Base-by-base conservation (phyloP, 1,140 invertebrate genomes). In the Drosophila pandora region DNA sequence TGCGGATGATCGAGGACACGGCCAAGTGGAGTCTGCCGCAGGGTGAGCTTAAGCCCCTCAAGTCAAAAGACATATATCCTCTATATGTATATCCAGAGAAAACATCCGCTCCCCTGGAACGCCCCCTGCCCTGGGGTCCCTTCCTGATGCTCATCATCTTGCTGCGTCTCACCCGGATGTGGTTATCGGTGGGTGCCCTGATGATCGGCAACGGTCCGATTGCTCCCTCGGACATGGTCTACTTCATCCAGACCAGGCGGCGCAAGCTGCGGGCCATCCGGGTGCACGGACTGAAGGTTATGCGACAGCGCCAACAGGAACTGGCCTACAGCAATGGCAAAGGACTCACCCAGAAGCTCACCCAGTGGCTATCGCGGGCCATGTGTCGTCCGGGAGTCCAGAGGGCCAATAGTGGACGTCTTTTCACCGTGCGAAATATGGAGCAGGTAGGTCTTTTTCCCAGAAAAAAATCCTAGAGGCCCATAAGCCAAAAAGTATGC, bases 1-100 rank as follows among this genome's bases (percentile, higher is more conserved):
- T 91, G 10, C 77, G 77, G 4, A 49, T 79, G 50, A 62, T 91
- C 34, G 90, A 91, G 67, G 80, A 90, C 21, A 91, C 90, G 9
- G 79, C 90, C 41, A 91, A 90, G 57, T 91, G 90, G 90, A 91
- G 90, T 77, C 64, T 91, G 53, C 90, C 90, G 13, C 70, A 76
- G 34, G 78, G 90, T 91, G 49, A 68, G 64, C 23, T 9, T 0
- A 21, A 17, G 0, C 12, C 2, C 10, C 34, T 37, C 34, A 10
- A 12, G 10, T 10, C 34, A 4, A 37, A 3, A 37, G 2, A 37
- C 34, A 37, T 37, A 4, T 37, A 37, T 37, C 9, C 8, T 43
- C 41, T 43, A 17, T 43, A 17, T 43, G 12, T 47, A 21, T 45
- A 13, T 12, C 6, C 17, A 84, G 82, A 84, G 2, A 80, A 90